These are phyloP conservation scores for Enteromius anoplus DNA, from an alignment of 2,797 vertebrate genomes.

Conservation along the genomic window DNA sequence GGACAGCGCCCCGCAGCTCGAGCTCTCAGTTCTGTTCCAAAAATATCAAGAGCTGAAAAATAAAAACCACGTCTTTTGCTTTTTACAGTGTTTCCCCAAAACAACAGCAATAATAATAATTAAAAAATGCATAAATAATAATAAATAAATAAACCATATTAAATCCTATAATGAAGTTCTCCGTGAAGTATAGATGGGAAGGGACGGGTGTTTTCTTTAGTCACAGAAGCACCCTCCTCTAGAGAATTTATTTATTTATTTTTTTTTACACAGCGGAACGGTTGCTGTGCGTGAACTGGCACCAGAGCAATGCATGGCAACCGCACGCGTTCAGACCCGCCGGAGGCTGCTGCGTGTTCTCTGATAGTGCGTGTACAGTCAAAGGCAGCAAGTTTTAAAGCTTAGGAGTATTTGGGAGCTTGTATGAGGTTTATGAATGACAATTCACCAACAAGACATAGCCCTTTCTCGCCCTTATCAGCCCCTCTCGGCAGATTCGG, in stretches of 20 bases:
- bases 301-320: background rate
- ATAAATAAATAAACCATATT: background rate
- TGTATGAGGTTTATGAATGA: background rate
- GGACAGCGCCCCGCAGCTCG: slow-evolving; percentile 34
- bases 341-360: background rate
- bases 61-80: background rate
- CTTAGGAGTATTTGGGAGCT: background rate
- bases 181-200: background rate
- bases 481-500: slow-evolving; percentile 8
- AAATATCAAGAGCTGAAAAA: background rate
- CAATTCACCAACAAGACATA: background rate
- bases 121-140: background rate
- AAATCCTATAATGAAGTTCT: background rate
- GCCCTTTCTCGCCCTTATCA: slow-evolving; percentile 3
- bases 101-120: background rate
- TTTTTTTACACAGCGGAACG: slow-evolving; percentile 14
- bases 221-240: background rate
- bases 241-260: background rate
- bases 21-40: background rate
- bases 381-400: background rate
- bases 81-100: background rate
- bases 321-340: background rate
- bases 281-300: slow-evolving; percentile 1
- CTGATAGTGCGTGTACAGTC: background rate
- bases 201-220: background rate